These are phyloP conservation scores for Diploscapter pachys DNA, from an alignment of 1,140 invertebrate species.

Conservation along the genomic window DNA sequence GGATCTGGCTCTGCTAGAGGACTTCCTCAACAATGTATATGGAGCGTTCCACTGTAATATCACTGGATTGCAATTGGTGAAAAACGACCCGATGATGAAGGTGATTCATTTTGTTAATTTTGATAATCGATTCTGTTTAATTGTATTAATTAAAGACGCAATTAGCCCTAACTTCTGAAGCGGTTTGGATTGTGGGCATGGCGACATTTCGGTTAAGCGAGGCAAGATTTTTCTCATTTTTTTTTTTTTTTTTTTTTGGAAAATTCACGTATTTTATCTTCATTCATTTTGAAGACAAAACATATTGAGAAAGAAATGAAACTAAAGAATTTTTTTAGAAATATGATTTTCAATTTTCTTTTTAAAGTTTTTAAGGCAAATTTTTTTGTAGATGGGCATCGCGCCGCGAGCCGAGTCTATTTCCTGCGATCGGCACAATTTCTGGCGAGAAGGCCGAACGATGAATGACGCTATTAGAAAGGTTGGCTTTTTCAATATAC, in stretches of 20 bases:
- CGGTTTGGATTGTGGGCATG: conserved; percentile 49
- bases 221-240: not conserved
- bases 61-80: conserved; percentile 51
- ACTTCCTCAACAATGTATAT: conserved; percentile 44
- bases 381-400: conserved; percentile 18
- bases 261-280: too few relatives aligned
- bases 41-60: conserved; percentile 53
- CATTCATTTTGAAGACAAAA: too few relatives aligned
- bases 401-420: conserved; percentile 38
- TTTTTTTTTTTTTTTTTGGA: not conserved
- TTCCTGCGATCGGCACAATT: conserved; percentile 52
- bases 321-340: too few relatives aligned
- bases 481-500: conserved; percentile 21
- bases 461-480: conserved; percentile 41
- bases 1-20: conserved; percentile 51
- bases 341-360: too few relatives aligned
- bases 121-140: not conserved
- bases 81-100: conserved; percentile 48
- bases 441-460: conserved; percentile 49
- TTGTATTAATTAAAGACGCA: conserved; percentile 42
- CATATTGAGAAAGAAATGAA: too few relatives aligned
- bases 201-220: conserved; percentile 34
- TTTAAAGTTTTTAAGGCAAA: not conserved
- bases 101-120: conserved; percentile 17
- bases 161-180: conserved; percentile 48